Percentiles rank a stretch among this genome's conserved stretches.
phyloP scores from a whole-genome alignment of 2,888 invertebrate genomes.

The Embidobia sp. region DNA sequence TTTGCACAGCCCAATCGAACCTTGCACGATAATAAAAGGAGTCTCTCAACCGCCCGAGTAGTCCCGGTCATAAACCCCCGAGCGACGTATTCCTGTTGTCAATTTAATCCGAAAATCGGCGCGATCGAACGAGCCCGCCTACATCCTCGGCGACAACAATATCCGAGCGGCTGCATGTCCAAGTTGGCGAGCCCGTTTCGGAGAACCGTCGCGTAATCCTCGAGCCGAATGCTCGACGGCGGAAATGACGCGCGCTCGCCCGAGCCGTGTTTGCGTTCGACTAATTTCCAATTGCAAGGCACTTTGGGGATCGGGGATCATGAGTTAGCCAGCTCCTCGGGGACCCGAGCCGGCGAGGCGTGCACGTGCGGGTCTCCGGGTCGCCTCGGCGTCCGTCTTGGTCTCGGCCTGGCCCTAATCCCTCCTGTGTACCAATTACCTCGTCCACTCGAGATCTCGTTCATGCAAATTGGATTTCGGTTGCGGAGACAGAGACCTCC shows the following conservation, averaged over 20 bases:
- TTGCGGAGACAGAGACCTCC: constrained; percentile 67
- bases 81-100: background rate
- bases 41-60: no score
- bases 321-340: constrained; percentile 44
- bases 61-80: no score
- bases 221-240: constrained; percentile 12
- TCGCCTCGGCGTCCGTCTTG: constrained; percentile 67
- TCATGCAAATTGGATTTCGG: constrained; percentile 79
- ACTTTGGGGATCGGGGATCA: constrained; percentile 49
- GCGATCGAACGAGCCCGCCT: background rate
- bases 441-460: constrained; percentile 66
- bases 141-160: constrained; percentile 16
- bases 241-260: constrained; percentile 43
- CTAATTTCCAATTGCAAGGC: constrained; percentile 58
- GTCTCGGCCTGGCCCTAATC: constrained; percentile 72
- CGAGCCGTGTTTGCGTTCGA: constrained; percentile 43
- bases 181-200: constrained; percentile 3
- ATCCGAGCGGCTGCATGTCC: constrained; percentile 3
- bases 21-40: no score
- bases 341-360: constrained; percentile 51
- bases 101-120: background rate
- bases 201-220: constrained; percentile 2
- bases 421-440: constrained; percentile 73
- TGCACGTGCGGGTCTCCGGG: constrained; percentile 55
- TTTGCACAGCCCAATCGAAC: no score